phyloP scores from a whole-genome alignment of 2,113 vertebrate genomes.

The Sciurus niger region DNA sequence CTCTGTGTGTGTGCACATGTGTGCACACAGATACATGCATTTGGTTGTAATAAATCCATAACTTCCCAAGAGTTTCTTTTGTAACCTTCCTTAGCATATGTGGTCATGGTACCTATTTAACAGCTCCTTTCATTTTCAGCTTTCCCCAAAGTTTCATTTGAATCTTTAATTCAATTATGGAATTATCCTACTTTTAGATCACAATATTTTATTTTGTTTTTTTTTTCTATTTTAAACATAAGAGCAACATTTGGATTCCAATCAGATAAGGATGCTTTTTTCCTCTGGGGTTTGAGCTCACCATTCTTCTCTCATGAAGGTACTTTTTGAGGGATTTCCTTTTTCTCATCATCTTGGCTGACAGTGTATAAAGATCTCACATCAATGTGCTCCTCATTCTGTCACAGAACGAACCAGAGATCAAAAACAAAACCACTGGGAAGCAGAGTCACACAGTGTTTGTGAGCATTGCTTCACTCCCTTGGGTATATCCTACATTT shows the following conservation, averaged over 20 bases:
- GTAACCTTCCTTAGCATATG: neutral
- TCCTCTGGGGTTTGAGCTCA: neutral
- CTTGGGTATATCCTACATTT: rapidly evolving
- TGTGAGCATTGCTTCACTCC: rapidly evolving
- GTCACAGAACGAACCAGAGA: neutral
- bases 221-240: conserved; percentile 33
- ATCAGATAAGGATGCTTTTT: neutral
- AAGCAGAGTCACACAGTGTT: neutral
- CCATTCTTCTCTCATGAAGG: neutral
- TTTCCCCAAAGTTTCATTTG: neutral
- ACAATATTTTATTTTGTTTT: neutral
- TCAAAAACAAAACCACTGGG: neutral
- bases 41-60: neutral
- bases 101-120: neutral
- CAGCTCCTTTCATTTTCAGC: neutral
- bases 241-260: neutral
- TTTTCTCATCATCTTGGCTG: neutral
- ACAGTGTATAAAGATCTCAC: neutral
- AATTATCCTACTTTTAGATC: conserved; percentile 18
- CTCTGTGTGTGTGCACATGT: neutral
- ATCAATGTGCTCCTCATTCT: neutral
- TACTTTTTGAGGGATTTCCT: neutral
- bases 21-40: neutral
- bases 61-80: neutral
- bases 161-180: conserved; percentile 36